These are phyloP conservation scores for Pseudomyrmex concolor DNA, from an alignment of 1,140 invertebrate species.

Conservation along the genomic window DNA sequence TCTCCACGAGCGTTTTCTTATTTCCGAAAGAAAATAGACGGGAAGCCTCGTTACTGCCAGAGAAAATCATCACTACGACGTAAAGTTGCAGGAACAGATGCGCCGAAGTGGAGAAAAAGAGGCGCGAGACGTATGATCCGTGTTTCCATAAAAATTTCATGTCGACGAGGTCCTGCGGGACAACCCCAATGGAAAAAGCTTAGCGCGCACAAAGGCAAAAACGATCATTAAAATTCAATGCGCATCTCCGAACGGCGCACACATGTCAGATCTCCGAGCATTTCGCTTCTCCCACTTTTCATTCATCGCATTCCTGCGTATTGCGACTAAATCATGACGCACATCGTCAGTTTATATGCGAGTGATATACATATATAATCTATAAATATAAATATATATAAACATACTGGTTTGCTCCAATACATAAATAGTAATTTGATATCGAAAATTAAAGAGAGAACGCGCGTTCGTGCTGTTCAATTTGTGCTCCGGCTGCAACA, in stretches of 20 bases:
- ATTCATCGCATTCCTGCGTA: neutral
- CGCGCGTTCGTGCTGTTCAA: neutral
- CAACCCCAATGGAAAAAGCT: constrained; percentile 26
- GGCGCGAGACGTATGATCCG: constrained; percentile 56
- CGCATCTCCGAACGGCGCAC: constrained; percentile 44
- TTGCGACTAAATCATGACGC: constrained; percentile 25
- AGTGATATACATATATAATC: too few relatives aligned
- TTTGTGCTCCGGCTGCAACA: constrained; percentile 23
- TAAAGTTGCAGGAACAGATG: neutral
- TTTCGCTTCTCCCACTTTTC: too few relatives aligned
- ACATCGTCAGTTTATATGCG: neutral
- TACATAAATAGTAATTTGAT: constrained; percentile 16
- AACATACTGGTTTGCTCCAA: constrained; percentile 4
- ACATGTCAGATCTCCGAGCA: constrained; percentile 33
- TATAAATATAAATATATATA: too few relatives aligned
- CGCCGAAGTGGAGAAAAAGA: neutral
- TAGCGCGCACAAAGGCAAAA: constrained; percentile 68
- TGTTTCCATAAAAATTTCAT: constrained; percentile 74
- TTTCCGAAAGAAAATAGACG: constrained; percentile 7
- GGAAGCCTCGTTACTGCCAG: constrained; percentile 19
- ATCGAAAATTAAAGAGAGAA: constrained; percentile 35
- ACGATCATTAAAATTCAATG: constrained; percentile 71
- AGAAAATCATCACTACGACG: neutral
- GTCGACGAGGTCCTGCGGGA: constrained; percentile 17
- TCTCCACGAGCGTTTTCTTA: neutral